Evolutionary conservation across 2,797 vertebrate species (phyloP), one percentile per base, ranked within the genome.

Genomic region (Denticeps clupeoides): DNA sequence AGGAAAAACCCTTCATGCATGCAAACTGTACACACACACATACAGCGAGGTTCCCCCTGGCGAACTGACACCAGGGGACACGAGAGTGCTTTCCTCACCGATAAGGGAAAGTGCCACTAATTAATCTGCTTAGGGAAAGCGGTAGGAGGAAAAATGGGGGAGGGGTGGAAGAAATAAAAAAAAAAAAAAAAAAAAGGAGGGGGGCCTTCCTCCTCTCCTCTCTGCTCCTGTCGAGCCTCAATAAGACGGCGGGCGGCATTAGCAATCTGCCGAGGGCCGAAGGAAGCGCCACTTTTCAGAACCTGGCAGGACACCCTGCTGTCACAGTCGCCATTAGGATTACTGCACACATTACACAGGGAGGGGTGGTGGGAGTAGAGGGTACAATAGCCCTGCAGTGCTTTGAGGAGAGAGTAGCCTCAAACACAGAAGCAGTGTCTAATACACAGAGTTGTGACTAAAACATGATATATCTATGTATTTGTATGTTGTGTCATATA

Each of bases 101-200:
- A 68, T 67, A 67, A 68, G 66, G 54, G 38, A 64, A 67, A 65
- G 58, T 64, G 60, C 60, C 38, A 51, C 60, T 70, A 73, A 73
- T 69, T 73, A 70, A 73, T 67, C 68, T 64, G 56, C 68, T 72
- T 67, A 65, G 59, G 44, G 41, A 60, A 48, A 31, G 41, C 48
- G 29, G 21, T 27, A 48, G 23, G 48, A 45, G 21, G 46, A 55
- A 47, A 58, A 51, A 57, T 49, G 21, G 53, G 51, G 13, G 32
- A 31, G 7, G 33, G 48, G 49, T 45, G 29, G n/a, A 45, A 55
- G 45, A 9, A 25, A 31, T 40, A 23, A 41, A 35, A 45, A 41
- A 47, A 21, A 26, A 24, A 9, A 21, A 10, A 4, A 33, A 29
- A 21, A 27, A 9, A 26, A 26, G 25, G 25, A 26, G 32, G 33